Base-by-base conservation (phyloP, 2,888 invertebrate species). In the Andrena marginata region DNA sequence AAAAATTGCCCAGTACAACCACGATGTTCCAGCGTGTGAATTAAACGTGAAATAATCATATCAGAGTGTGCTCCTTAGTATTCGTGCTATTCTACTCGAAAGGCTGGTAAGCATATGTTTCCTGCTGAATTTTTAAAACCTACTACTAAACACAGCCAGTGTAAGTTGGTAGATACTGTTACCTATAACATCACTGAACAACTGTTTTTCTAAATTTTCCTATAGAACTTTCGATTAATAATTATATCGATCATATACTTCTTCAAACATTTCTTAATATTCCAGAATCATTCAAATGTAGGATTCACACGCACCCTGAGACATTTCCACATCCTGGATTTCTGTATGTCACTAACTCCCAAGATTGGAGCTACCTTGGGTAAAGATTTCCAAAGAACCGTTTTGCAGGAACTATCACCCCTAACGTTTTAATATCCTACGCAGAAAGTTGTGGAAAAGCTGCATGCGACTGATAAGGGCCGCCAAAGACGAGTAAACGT, bases 1-100 rank as follows among this genome's bases (percentile, higher is more conserved):
- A 78, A 77, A 77, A 64, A 69, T 63, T 48, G 49, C 74, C 16
- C 29, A 33, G 10, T 65, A 16, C 20, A 20, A 1, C 8, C n/a
- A 35, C 8, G 16, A 23, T 56, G 8, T 2, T 20, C 31, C 10
- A 8, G 13, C 31, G 33, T 6, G 79, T 77, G 69, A 79, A 77
- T 77, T 79, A 77, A 80, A 71, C 31, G 51, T 77, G 71, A 77
- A 67, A 70, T 79, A 68, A 67, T 63, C 51, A 63, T 68, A 33
- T 33, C 0, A 26, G 33, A 65, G 56, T n/a, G 29, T 26, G 31
- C 54, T 16, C 8, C n/a, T 33, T 13, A 5, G 68, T 35, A 23
- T 35, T 26, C 4, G 7, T 35, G 16, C 20, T 20, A 7, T 16
- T 33, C 23, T 54, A 1, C 51, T 13, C 13, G 23, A 33, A 13